Evolutionary conservation across 2,797 vertebrate species (phyloP).

Genomic region (Sphenopsis melanotis): DNA sequence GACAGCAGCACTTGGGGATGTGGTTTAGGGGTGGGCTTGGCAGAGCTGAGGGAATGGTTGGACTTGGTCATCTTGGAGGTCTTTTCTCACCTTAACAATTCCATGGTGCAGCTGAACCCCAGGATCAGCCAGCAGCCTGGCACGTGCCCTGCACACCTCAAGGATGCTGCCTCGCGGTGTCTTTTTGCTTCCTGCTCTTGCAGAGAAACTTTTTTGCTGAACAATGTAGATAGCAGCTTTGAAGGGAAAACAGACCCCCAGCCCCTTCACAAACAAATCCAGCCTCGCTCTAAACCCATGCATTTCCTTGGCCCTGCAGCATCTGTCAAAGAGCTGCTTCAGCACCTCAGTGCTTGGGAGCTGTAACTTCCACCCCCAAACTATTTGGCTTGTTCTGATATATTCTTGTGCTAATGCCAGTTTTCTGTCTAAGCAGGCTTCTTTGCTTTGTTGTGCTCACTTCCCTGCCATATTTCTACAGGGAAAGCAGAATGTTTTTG

Average conservation of each 20-base stretch:
- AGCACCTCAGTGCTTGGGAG: neutral
- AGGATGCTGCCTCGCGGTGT: accelerated
- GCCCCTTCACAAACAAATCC: neutral
- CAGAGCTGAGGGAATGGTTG: neutral
- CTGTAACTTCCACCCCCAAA: neutral
- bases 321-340: neutral
- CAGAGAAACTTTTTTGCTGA: conserved; percentile 3
- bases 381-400: neutral
- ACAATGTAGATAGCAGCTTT: neutral
- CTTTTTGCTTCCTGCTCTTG: neutral
- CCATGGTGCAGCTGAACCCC: neutral
- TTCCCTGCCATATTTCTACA: neutral
- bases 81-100: neutral
- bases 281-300: neutral
- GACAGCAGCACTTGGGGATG: accelerated
- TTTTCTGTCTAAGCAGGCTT: neutral
- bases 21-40: neutral
- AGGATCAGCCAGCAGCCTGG: neutral
- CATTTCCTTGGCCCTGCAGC: neutral
- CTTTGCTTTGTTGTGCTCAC: neutral
- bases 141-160: neutral
- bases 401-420: neutral
- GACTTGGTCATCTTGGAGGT: too few species aligned
- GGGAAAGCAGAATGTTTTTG: neutral
- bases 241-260: neutral